Conservation (phyloP, 2,797 vertebrate species). For the Sebastes melanostomus region DNA sequence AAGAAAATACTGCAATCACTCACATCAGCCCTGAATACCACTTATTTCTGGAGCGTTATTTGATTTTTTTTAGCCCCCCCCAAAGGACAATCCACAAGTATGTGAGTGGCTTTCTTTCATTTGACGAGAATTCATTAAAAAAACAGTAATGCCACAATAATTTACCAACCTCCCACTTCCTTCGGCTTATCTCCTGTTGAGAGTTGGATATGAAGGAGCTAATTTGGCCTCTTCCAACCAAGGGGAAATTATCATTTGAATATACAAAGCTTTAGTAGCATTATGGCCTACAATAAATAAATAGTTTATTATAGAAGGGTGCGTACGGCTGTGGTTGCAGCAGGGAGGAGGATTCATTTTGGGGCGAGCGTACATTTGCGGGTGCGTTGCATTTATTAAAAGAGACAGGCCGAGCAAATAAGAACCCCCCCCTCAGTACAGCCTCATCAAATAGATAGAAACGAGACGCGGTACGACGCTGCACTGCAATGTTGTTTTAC, state of each 20-base stretch:
- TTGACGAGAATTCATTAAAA: constrained; percentile 39
- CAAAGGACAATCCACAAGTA: constrained; percentile 4
- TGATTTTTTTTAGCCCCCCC: background rate
- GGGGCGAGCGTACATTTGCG: background rate
- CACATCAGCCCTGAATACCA: constrained; percentile 2
- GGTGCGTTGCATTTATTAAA: constrained; percentile 5
- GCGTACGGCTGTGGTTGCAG: background rate
- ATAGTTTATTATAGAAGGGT: constrained; percentile 8
- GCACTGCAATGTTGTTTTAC: constrained; percentile 2
- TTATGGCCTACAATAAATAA: constrained; percentile 25
- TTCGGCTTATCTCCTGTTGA: constrained; percentile 21
- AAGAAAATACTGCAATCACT: constrained; percentile 32
- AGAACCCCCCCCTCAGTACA: background rate
- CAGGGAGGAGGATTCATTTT: constrained; percentile 8
- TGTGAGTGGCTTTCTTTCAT: constrained; percentile 1
- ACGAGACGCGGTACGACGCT: background rate
- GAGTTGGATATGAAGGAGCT: background rate
- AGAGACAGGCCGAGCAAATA: background rate
- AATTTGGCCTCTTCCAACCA: constrained; percentile 4
- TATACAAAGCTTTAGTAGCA: background rate
- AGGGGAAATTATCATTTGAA: constrained; percentile 7
- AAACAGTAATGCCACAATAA: constrained; percentile 19
- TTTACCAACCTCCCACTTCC: constrained; percentile 8
- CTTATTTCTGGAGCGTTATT: constrained; percentile 14
- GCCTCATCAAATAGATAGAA: constrained; percentile 15